Evolutionary conservation across 2,888 invertebrate species (phyloP).

Genomic region (Seladonia tumulorum): DNA sequence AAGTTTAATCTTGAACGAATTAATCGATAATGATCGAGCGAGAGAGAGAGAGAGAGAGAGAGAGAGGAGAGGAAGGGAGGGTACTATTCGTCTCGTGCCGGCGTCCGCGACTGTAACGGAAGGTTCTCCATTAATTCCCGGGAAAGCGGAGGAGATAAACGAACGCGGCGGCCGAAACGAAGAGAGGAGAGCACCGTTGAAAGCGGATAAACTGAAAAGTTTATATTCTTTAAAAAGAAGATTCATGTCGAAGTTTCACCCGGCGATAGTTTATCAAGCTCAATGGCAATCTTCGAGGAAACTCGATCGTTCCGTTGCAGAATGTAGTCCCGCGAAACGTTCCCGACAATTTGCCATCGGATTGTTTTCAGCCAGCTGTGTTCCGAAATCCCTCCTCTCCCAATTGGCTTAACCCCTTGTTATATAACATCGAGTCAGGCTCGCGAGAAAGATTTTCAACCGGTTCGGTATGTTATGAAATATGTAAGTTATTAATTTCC

Average conservation of each 20-base stretch:
- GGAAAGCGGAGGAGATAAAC: slow-evolving; percentile 46
- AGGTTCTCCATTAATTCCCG: slow-evolving; percentile 56
- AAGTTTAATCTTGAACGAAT: slow-evolving; percentile 25
- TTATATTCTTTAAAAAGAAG: slow-evolving; percentile 38
- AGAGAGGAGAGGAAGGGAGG: neutral
- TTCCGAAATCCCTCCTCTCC: neutral
- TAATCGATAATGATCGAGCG: slow-evolving; percentile 39
- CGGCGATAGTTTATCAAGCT: slow-evolving; percentile 21
- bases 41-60: neutral
- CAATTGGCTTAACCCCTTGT: neutral
- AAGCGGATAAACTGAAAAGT: slow-evolving; percentile 30
- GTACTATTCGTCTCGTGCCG: slow-evolving; percentile 30
- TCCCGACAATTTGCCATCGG: neutral
- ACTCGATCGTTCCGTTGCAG: neutral
- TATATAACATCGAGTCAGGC: too few species aligned
- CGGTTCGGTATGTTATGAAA: too few species aligned
- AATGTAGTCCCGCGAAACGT: neutral
- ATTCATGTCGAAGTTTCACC: slow-evolving; percentile 19
- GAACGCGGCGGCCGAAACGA: slow-evolving; percentile 17
- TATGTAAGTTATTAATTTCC: too few species aligned
- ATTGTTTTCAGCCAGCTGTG: neutral
- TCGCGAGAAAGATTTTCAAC: too few species aligned
- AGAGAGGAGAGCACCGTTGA: slow-evolving; percentile 16
- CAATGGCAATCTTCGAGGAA: slow-evolving; percentile 14
- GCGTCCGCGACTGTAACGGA: slow-evolving; percentile 36